Percentiles rank a stretch among this genome's conserved stretches.
Conservation (phyloP, 2,797 vertebrate species). For the Aselliscus stoliczkanus region DNA sequence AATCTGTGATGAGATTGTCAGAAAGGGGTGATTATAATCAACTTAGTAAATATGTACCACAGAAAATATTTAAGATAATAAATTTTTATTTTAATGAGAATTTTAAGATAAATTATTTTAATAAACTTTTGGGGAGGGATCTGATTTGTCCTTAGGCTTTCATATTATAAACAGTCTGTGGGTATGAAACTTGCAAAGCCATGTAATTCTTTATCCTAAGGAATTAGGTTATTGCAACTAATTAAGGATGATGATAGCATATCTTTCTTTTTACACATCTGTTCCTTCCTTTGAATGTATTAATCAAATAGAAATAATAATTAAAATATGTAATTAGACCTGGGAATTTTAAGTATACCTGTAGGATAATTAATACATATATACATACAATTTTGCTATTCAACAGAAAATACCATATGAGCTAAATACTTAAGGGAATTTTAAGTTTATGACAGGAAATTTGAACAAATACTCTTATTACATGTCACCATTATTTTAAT, state of each 20-base stretch:
- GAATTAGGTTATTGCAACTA: background rate
- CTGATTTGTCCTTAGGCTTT: background rate
- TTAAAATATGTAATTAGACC: background rate
- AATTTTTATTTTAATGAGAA: constrained; percentile 39
- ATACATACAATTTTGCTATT: background rate
- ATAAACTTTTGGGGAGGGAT: background rate
- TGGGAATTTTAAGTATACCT: background rate
- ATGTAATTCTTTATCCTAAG: background rate
- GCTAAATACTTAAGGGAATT: background rate
- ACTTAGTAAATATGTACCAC: constrained; percentile 6
- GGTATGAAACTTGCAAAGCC: background rate
- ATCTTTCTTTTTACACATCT: background rate
- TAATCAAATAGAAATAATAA: constrained; percentile 16
- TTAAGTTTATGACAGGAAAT: background rate
- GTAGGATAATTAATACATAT: background rate
- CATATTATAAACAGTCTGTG: background rate
- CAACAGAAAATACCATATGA: background rate
- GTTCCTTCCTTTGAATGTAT: background rate
- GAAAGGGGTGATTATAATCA: background rate
- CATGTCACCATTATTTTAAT: background rate
- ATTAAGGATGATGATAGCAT: background rate
- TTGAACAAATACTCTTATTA: background rate
- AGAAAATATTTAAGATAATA: constrained; percentile 2
- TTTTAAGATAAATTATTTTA: constrained; percentile 38
- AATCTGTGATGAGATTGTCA: background rate